These are phyloP conservation scores for Oenanthe oenanthe DNA, from an alignment of 2,113 vertebrate species.

Conservation along the genomic window DNA sequence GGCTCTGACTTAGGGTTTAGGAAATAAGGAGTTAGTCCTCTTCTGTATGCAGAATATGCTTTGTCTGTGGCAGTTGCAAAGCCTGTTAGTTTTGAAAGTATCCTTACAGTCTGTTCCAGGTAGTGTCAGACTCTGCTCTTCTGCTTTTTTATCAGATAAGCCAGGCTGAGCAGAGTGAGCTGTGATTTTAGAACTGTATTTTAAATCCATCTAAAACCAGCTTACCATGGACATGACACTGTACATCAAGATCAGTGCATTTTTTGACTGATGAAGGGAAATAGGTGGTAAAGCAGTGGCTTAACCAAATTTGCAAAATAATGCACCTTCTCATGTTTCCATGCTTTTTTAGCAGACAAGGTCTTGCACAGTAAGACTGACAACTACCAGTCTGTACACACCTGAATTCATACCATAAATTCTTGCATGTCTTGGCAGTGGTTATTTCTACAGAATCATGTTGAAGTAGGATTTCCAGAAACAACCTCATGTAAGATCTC, in stretches of 20 bases:
- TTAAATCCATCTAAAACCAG: not conserved
- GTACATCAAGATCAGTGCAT: not conserved
- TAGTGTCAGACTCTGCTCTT: not conserved
- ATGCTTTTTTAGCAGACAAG: not conserved
- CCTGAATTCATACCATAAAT: not conserved
- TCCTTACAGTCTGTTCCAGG: not conserved
- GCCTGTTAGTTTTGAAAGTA: not conserved
- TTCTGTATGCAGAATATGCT: not conserved
- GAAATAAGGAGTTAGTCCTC: not conserved
- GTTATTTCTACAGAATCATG: not conserved
- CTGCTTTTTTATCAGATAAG: not conserved
- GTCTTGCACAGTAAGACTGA: not conserved
- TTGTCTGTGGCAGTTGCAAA: not conserved
- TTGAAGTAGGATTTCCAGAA: not conserved
- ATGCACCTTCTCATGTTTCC: not conserved
- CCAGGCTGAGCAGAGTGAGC: not conserved
- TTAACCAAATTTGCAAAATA: not conserved
- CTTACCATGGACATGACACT: rapidly evolving
- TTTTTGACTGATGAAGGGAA: not conserved
- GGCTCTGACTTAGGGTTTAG: not conserved
- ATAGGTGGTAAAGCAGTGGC: not conserved
- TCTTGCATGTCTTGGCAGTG: not conserved
- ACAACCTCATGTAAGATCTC: not conserved
- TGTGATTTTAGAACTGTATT: not conserved
- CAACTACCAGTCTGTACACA: not conserved